These are phyloP conservation scores for Zhengitettix transpicula DNA, from an alignment of 2,888 invertebrate species.

Conservation along the genomic window DNA sequence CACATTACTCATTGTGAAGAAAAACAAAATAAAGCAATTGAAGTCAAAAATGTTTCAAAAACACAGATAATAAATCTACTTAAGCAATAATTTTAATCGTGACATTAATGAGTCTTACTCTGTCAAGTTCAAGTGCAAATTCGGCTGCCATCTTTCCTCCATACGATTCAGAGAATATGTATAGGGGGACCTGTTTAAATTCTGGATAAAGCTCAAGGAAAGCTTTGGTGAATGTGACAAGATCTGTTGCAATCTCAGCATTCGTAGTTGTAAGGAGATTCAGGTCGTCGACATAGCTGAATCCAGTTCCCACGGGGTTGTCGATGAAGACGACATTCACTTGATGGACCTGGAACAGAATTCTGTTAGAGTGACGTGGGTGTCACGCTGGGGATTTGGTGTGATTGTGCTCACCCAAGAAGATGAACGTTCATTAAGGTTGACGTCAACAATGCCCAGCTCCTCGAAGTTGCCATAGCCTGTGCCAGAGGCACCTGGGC, in stretches of 20 bases:
- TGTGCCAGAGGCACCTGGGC: slow-evolving; percentile 65
- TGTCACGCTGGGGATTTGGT: background rate
- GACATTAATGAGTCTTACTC: slow-evolving; percentile 18
- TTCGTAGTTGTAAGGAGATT: slow-evolving; percentile 36
- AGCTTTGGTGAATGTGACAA: slow-evolving; percentile 50
- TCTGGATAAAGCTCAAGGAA: slow-evolving; percentile 51
- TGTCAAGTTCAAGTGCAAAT: slow-evolving; percentile 40
- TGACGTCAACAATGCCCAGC: slow-evolving; percentile 53
- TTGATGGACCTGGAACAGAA: slow-evolving; percentile 39
- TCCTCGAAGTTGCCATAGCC: slow-evolving; percentile 79
- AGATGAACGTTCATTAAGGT: slow-evolving; percentile 47
- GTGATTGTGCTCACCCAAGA: slow-evolving; percentile 46
- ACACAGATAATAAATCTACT: too few species aligned
- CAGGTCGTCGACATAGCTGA: slow-evolving; percentile 52
- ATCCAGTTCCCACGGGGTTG: slow-evolving; percentile 81
- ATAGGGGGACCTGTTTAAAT: slow-evolving; percentile 56
- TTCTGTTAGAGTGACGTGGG: too few species aligned
- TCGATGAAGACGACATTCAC: slow-evolving; percentile 78
- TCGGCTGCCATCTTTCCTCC: slow-evolving; percentile 87
- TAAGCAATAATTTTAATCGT: too few species aligned
- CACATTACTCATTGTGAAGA: too few species aligned
- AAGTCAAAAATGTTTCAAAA: too few species aligned
- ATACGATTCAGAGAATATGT: slow-evolving; percentile 80
- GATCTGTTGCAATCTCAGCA: slow-evolving; percentile 52
- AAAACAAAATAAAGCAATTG: too few species aligned